Conservation (phyloP, 2,888 invertebrate genomes). For the Drosophila recens region DNA sequence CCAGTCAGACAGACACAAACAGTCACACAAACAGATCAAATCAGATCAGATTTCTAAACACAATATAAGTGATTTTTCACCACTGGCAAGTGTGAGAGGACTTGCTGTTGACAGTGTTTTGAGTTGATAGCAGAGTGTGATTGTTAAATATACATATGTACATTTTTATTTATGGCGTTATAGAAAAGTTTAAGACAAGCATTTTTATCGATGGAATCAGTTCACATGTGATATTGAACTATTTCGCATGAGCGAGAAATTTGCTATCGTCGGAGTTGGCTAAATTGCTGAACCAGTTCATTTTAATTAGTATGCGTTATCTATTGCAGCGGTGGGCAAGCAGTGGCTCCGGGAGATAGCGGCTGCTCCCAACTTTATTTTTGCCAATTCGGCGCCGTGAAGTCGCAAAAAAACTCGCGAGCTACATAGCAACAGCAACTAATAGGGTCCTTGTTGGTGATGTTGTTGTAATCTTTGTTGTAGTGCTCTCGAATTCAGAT, state of each 20-base stretch:
- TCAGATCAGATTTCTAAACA: constrained; percentile 57
- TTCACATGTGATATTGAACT: background rate
- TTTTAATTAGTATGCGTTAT: background rate
- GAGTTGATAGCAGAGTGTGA: background rate
- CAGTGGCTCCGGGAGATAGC: too few species aligned
- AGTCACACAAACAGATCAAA: constrained; percentile 55
- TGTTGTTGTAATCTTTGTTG: too few species aligned
- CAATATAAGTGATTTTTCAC: constrained; percentile 56
- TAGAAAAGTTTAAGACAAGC: background rate
- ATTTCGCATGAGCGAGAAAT: background rate
- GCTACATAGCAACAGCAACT: too few species aligned
- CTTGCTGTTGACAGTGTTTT: constrained; percentile 4
- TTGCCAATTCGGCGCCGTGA: too few species aligned
- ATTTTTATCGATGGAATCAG: background rate
- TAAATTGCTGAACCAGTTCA: background rate
- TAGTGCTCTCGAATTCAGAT: too few species aligned
- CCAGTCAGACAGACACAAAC: constrained; percentile 40
- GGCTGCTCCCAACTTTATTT: too few species aligned
- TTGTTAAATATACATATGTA: background rate
- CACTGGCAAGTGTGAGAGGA: constrained; percentile 19
- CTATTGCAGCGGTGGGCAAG: too few species aligned
- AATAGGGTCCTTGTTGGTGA: too few species aligned
- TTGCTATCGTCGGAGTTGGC: background rate
- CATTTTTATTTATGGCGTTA: background rate
- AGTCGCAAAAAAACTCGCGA: too few species aligned